Conservation (phyloP, 2,888 invertebrate species). For the Drosophila tanythrix region DNA sequence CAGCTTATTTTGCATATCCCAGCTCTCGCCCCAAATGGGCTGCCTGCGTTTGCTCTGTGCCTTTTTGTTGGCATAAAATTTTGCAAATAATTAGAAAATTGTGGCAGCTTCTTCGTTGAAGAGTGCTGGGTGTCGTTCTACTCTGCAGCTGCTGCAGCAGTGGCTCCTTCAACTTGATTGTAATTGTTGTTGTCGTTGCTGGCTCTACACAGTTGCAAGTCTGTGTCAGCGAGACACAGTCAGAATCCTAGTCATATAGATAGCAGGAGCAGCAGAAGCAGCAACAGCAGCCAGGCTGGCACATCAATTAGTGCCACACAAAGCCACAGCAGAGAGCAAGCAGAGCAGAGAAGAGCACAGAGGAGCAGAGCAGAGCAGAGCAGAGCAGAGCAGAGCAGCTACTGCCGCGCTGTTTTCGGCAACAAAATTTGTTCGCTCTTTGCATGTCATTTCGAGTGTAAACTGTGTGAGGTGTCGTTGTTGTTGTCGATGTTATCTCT, state of each 20-base stretch:
- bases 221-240: constrained; percentile 55
- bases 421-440: constrained; percentile 51
- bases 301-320: constrained; percentile 76
- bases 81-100: constrained; percentile 80
- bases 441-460: constrained; percentile 74
- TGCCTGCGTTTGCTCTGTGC: constrained; percentile 48
- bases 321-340: constrained; percentile 60
- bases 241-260: constrained; percentile 35
- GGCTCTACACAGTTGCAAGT: constrained; percentile 38
- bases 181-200: constrained; percentile 30
- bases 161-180: constrained; percentile 31
- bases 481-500: constrained; percentile 37
- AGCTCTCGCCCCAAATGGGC: constrained; percentile 8
- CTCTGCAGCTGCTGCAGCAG: constrained; percentile 43
- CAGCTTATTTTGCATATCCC: neutral
- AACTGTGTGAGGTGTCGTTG: constrained; percentile 71
- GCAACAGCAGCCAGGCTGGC: constrained; percentile 51
- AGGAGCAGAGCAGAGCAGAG: neutral
- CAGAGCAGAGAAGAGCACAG: neutral
- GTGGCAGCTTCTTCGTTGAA: constrained; percentile 67
- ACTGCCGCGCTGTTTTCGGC: constrained; percentile 34
- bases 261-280: constrained; percentile 16
- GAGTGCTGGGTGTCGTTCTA: constrained; percentile 30
- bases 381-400: constrained; percentile 5
- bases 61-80: constrained; percentile 78